A percentile compares a stretch with the other conserved stretches of the same genome.
Conservation (phyloP, 2,797 vertebrate species). For the Peromyscus melanophrys region DNA sequence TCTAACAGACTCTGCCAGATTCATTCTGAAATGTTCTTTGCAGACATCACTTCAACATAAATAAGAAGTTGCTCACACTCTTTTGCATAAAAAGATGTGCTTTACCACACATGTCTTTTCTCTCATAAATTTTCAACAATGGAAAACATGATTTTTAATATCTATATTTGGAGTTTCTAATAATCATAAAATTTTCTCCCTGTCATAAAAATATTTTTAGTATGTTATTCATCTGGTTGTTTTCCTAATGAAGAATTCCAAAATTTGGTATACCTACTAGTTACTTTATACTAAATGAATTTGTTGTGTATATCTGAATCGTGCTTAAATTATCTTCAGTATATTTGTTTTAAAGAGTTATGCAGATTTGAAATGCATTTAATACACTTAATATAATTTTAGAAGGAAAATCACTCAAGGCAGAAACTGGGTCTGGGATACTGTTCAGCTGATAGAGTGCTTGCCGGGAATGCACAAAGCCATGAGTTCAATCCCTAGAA, state of each 20-base stretch:
- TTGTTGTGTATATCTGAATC: not conserved
- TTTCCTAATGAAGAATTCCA: conserved; percentile 66
- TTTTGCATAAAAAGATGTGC: conserved; percentile 1
- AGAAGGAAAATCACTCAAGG: not conserved
- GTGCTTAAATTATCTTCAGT: conserved; percentile 25
- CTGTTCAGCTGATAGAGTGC: too few species aligned
- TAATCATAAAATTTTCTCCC: conserved; percentile 11
- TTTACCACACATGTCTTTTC: not conserved
- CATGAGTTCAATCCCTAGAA: not conserved
- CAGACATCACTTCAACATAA: conserved; percentile 57
- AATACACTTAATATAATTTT: conserved; percentile 17
- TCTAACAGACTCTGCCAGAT: conserved; percentile 57
- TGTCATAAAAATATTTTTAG: not conserved
- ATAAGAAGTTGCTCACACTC: conserved; percentile 45
- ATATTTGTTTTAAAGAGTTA: conserved; percentile 8
- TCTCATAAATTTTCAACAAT: not conserved
- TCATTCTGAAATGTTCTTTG: conserved; percentile 54
- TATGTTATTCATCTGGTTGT: conserved; percentile 58
- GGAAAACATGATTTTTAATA: not conserved
- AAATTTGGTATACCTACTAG: not conserved
- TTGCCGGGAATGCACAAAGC: not conserved
- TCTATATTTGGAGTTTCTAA: conserved; percentile 18
- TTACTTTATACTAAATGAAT: conserved; percentile 25
- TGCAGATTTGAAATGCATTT: not conserved
- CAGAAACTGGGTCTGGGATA: not conserved